Evolutionary conservation across 2,888 invertebrate species (phyloP), one percentile per base, ranked within the genome.

Genomic region (Adelphocoris suturalis): DNA sequence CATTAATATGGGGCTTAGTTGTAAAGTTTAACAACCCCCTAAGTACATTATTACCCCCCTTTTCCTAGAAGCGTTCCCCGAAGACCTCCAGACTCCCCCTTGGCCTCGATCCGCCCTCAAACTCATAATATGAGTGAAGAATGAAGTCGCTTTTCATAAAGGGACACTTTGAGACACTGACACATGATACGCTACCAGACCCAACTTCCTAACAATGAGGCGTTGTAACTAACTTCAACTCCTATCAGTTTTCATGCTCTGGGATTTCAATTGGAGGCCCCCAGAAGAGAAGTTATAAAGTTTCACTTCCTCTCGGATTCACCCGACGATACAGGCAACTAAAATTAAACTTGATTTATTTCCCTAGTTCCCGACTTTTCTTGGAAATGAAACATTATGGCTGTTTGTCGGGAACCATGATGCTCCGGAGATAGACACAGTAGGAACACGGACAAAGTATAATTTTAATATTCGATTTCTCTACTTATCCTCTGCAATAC

Each of bases 1-100:
- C 85, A 85, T 85, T 85, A 85, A 85, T 85, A 85, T 85, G 85
- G 37, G 46, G 85, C 85, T 85, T 85, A 85, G 85, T 85, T 57
- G 85, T 85, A 37, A 57, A 85, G 85, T 85, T 85, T 55, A 85
- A 85, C 85, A 85, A 85, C 57, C 57, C 61, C 23, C 85, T 85
- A 85, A 85, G 85, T 85, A 85, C 85, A 61, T 85, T 85, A 85
- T 85, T 85, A 85, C 85, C 82, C 27, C 82, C 48, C 80, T 48
- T 52, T 57, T 27, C 47, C 82, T 19, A 57, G 57, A 57, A 57
- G 57, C 19, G 68, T 23, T 68, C 68, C 68, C 57, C 19, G 57
- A 57, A 57, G 57, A 57, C 55, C 85, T 85, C 48, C 5, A 14
- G 78, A 82, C 27, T 14, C 61, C 85, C 37, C 85, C 61, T 28